Conservation (phyloP, 2,113 vertebrate genomes). For the Phaethornis superciliosus region DNA sequence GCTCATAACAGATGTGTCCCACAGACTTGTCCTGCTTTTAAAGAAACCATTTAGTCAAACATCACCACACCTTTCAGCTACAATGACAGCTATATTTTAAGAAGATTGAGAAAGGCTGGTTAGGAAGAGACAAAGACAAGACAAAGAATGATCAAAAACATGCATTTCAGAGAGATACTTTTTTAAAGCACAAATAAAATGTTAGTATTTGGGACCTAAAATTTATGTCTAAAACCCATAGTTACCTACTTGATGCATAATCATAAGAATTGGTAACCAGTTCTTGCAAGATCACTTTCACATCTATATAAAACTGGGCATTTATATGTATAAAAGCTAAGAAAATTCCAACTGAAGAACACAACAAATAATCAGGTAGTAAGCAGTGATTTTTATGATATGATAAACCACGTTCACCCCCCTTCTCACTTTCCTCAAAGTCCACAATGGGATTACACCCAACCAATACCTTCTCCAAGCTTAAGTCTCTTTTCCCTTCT, state of each 20-base stretch:
- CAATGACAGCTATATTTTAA: background rate
- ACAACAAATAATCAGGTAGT: background rate
- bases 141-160: background rate
- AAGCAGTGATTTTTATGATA: background rate
- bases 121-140: background rate
- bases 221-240: background rate
- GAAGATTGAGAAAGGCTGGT: background rate
- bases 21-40: background rate
- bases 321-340: background rate
- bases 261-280: accelerated
- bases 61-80: background rate
- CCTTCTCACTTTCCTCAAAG: background rate
- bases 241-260: background rate
- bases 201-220: background rate
- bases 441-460: accelerated
- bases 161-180: background rate
- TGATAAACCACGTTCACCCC: background rate
- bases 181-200: background rate
- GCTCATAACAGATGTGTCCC: background rate
- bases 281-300: background rate
- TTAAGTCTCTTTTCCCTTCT: background rate
- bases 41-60: background rate
- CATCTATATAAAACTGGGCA: background rate
- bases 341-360: background rate
- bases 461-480: background rate